Evolutionary conservation across 1,140 invertebrate genomes (phyloP), one percentile per base, ranked within the genome.

Genomic region (Diploscapter pachys): DNA sequence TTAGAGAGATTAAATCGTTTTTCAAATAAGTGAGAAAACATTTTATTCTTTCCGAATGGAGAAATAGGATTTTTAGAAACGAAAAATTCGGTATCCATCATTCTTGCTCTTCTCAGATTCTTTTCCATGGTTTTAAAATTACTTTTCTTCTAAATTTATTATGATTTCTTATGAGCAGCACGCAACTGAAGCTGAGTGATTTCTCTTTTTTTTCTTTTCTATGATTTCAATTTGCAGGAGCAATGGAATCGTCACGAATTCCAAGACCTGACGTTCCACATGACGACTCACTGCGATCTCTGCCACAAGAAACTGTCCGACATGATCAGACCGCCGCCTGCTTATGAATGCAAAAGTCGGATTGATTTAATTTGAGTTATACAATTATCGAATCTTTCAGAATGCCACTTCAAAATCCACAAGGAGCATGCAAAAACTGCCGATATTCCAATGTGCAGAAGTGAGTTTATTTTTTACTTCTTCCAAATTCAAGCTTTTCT

Each of bases 271-370:
- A 94, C 92, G 77, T 99, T 93, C 88, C 94, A 98, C 87, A 98
- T 97, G 91, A 95, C 95, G 55, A 96, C 96, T 3, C 92, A 92
- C 75, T 99, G 96, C 88, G 96, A 99, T 88, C 92, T 94, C 67
- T 99, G 96, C 90, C 91, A 93, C 54, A 95, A 94, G 86, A 94
- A 94, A 80, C 89, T 98, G 69, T 98, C 94, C 93, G 92, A 96
- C 86, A 93, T 98, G 90, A 92, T 98, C 86, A 91, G 94, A 85
- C 95, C 96, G 73, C 95, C 95, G 64, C 92, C 93, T 78, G 95
- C 96, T 67, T 89, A 97, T 75, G 96, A 98, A 88, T 99, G 96
- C 88, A 90, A 93, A 64, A 71, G 76, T 72, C 9, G 13, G 71
- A 52, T 70, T n/a, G 31, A n/a, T 31, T 31, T 31, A 31, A 31